Percentiles rank a stretch among this genome's conserved stretches.
Evolutionary conservation across 2,113 vertebrate species (phyloP).

Genomic region (Thalassoma bifasciatum): DNA sequence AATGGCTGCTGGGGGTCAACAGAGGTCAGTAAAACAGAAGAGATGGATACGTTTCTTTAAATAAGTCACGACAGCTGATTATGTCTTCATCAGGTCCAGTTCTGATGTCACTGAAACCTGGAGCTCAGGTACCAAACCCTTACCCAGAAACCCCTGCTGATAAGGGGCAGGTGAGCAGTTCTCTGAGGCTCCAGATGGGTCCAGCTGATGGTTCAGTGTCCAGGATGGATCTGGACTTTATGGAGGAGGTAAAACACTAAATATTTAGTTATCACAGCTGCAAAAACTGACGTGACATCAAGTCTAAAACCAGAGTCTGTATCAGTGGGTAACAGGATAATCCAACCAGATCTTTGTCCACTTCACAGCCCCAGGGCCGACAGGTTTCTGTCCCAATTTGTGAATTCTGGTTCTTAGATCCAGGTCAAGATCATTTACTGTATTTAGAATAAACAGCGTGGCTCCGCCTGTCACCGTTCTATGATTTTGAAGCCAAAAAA

Average conservation of each 20-base stretch:
- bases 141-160: conserved; percentile 64
- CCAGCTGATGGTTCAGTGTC: background rate
- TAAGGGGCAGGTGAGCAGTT: conserved; percentile 25
- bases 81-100: conserved; percentile 79
- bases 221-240: conserved; percentile 13
- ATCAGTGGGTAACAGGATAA: no score
- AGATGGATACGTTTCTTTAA: background rate
- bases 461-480: no score
- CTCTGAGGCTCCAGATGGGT: conserved; percentile 34
- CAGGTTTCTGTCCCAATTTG: no score
- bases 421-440: no score
- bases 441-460: no score
- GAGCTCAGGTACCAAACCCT: conserved; percentile 69
- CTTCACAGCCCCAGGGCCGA: no score
- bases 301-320: no score
- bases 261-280: background rate
- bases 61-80: background rate
- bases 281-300: background rate
- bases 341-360: no score
- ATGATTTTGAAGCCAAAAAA: no score
- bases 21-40: conserved; percentile 83
- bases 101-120: conserved; percentile 89
- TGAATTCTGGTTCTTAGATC: no score
- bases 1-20: conserved; percentile 91
- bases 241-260: conserved; percentile 53